phyloP scores from a whole-genome alignment of 2,888 invertebrate genomes.

The Cosmorhoe ocellata region DNA sequence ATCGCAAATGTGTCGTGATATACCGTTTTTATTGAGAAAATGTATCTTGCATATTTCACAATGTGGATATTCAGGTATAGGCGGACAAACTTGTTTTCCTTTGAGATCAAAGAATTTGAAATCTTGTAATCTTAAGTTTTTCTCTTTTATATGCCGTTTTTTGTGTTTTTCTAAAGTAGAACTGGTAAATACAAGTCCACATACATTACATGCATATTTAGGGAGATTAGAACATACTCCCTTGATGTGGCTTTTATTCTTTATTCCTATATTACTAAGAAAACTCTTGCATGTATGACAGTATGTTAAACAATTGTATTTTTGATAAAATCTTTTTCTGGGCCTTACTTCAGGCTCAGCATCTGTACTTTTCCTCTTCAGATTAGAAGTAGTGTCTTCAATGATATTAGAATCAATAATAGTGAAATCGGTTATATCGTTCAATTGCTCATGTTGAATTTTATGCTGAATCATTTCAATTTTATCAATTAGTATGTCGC shows the following conservation, averaged over 20 bases:
- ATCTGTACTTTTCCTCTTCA: not conserved
- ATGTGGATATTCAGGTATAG: constrained; percentile 56
- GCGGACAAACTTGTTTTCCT: constrained; percentile 50
- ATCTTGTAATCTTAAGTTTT: constrained; percentile 49
- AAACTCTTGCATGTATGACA: constrained; percentile 59
- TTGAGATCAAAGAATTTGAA: constrained; percentile 56
- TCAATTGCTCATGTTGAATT: constrained; percentile 35
- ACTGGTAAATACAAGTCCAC: constrained; percentile 56
- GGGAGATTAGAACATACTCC: constrained; percentile 42
- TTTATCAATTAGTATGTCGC: constrained; percentile 56
- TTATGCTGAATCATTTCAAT: constrained; percentile 42
- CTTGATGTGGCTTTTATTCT: constrained; percentile 43
- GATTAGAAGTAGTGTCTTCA: constrained; percentile 6
- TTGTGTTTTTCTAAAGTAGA: constrained; percentile 45
- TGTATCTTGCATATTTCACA: constrained; percentile 55
- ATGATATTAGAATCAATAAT: constrained; percentile 40
- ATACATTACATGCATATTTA: constrained; percentile 49
- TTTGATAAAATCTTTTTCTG: constrained; percentile 15
- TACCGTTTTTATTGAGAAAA: constrained; percentile 48
- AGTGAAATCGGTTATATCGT: constrained; percentile 40
- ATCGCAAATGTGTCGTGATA: constrained; percentile 49
- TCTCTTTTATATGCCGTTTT: constrained; percentile 44
- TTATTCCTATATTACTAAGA: constrained; percentile 36
- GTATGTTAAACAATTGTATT: constrained; percentile 39
- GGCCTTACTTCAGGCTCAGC: constrained; percentile 4